Evolutionary conservation across 2,888 invertebrate species (phyloP).

Genomic region (Encarsia formosa): DNA sequence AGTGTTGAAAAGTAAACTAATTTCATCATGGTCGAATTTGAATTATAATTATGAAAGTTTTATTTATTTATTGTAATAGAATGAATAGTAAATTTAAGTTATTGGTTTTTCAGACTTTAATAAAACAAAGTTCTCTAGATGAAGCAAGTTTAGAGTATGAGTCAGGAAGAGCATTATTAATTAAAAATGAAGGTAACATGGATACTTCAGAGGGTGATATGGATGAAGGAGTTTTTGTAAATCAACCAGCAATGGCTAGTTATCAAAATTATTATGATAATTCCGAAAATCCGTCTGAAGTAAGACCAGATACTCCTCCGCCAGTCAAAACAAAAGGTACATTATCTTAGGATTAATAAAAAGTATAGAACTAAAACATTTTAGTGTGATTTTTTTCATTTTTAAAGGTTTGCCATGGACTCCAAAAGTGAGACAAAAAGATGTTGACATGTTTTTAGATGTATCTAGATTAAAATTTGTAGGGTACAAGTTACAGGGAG

Average conservation of each 20-base stretch:
- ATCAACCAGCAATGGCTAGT: conserved; percentile 31
- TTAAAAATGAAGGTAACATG: conserved; percentile 58
- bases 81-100: too few relatives aligned
- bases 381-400: not conserved
- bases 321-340: conserved; percentile 45
- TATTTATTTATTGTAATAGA: too few relatives aligned
- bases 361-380: too few relatives aligned
- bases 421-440: conserved; percentile 91
- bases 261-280: conserved; percentile 43
- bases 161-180: conserved; percentile 40
- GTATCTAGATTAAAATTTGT: conserved; percentile 92
- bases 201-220: conserved; percentile 55
- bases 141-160: conserved; percentile 58
- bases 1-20: too few relatives aligned
- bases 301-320: conserved; percentile 54
- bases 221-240: conserved; percentile 53
- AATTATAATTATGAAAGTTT: too few relatives aligned
- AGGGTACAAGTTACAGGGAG: conserved; percentile 84
- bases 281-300: conserved; percentile 46
- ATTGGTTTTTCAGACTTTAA: conserved; percentile 63
- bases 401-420: conserved; percentile 81
- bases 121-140: conserved; percentile 89
- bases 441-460: conserved; percentile 89
- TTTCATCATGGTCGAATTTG: too few relatives aligned
- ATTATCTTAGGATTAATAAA: conserved; percentile 7